Evolutionary conservation across 2,888 invertebrate species (phyloP).

Genomic region (Petrolisthes manimaculis): DNA sequence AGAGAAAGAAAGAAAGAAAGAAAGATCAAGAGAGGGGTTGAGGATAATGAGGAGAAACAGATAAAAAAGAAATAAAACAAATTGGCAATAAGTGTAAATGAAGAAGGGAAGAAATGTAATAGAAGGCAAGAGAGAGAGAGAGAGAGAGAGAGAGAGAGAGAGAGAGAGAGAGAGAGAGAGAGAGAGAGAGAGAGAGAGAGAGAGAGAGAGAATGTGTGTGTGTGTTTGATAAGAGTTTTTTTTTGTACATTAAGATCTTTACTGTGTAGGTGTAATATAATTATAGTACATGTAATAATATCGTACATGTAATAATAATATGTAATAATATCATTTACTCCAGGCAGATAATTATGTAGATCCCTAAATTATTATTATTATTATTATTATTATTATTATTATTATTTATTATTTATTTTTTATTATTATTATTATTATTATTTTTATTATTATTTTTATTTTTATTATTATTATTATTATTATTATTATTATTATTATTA

Average conservation of each 20-base stretch:
- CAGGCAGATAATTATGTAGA: background rate
- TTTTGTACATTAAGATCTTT: too few relatives aligned
- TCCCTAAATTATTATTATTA: background rate
- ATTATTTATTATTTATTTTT: background rate
- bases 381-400: constrained; percentile 14
- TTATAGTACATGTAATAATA: too few relatives aligned
- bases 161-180: background rate
- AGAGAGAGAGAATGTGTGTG: background rate
- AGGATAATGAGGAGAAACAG: too few relatives aligned
- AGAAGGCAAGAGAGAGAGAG: background rate
- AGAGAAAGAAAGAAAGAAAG: too few relatives aligned
- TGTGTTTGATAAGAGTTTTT: background rate
- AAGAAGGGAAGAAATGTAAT: too few relatives aligned
- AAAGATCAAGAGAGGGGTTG: too few relatives aligned
- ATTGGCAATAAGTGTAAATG: too few relatives aligned
- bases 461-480: constrained; percentile 9
- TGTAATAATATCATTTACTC: background rate
- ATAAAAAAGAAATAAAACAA: too few relatives aligned
- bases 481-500: constrained; percentile 10
- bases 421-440: background rate
- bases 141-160: background rate
- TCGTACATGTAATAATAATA: background rate
- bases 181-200: background rate
- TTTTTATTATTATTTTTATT: constrained; percentile 16
- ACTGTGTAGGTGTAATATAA: too few relatives aligned